Base-by-base conservation (phyloP, 2,113 vertebrate genomes). In the Poeciliopsis retropinna region DNA sequence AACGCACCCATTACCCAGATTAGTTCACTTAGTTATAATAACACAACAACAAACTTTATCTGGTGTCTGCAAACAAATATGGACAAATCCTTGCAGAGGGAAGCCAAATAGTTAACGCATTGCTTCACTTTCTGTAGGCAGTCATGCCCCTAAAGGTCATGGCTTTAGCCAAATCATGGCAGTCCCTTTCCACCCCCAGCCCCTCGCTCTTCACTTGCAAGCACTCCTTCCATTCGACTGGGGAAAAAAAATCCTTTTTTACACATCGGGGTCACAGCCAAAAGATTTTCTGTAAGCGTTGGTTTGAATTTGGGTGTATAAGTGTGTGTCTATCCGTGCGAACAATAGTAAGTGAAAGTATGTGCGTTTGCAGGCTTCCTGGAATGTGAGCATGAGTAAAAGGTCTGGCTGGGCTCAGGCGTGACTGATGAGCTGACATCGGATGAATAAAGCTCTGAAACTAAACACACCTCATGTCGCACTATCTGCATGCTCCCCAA, bases 341-440 rank as follows among this genome's bases (percentile, higher is more conserved):
- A 70, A 70, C 14, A 25, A 60, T 22, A 39, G 22, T 12, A 30
- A 65, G 73, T 77, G 70, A 29, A 74, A 75, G 60, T 72, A 80
- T 74, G 75, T 85, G 57, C 60, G 62, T 74, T 72, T 41, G 79
- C 1, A 10, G 47, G 39, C 28, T 73, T 62, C 32, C 25, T 74
- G 76, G 86, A 89, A 88, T 88, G 87, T 62, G 78, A 85, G 81
- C 71, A 64, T 90, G 82, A 87, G 86, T 72, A 37, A 76, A 71
- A 44, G 47, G 76, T 73, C 79, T 86, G 84, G 73, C 76, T 62
- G 67, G 78, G 69, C 27, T 80, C 80, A 64, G 72, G 87, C 70
- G 63, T 87, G 85, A 89, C 88, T 86, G 89, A 90, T 60, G 70
- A 88, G 72, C 82, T 67, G 75, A 84, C 73, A 80, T 71, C 80